Percentiles rank a stretch among this genome's conserved stretches.
Evolutionary conservation across 2,797 vertebrate species (phyloP).

Genomic region (Oryzias sinensis): DNA sequence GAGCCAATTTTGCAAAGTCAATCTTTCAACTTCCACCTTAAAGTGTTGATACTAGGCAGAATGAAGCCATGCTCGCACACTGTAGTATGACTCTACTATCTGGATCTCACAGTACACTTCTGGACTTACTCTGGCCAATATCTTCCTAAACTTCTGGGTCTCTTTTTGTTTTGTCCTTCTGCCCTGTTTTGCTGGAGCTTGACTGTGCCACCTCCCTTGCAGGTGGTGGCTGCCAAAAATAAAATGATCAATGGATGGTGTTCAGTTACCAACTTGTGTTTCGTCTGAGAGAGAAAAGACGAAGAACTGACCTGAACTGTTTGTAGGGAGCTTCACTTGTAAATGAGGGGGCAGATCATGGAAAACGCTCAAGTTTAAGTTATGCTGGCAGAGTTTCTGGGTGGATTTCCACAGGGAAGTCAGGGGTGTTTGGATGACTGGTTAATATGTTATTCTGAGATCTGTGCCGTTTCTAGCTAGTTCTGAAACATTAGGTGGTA

Average conservation of each 20-base stretch:
- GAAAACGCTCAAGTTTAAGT: neutral
- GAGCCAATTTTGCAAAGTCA: conserved; percentile 41
- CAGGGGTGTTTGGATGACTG: conserved; percentile 2
- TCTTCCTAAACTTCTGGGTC: too few species aligned
- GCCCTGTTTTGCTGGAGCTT: too few species aligned
- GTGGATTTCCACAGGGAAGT: neutral
- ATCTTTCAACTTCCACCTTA: conserved; percentile 9
- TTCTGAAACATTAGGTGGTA: too few species aligned
- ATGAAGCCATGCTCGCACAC: too few species aligned
- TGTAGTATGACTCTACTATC: too few species aligned
- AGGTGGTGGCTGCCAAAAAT: too few species aligned
- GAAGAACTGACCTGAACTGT: neutral
- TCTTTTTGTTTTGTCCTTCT: too few species aligned
- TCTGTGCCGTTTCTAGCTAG: conserved; percentile 12
- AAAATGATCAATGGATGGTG: neutral
- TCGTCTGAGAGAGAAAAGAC: neutral
- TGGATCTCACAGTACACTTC: too few species aligned
- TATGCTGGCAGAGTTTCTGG: neutral
- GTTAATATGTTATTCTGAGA: neutral
- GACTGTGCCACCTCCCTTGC: too few species aligned
- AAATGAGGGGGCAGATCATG: neutral
- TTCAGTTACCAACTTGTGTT: neutral
- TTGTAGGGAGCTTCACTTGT: neutral
- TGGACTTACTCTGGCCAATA: too few species aligned
- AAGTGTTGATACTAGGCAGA: too few species aligned